These are phyloP conservation scores for Spermophilus dauricus DNA, from an alignment of 2,113 vertebrate species.

Conservation along the genomic window DNA sequence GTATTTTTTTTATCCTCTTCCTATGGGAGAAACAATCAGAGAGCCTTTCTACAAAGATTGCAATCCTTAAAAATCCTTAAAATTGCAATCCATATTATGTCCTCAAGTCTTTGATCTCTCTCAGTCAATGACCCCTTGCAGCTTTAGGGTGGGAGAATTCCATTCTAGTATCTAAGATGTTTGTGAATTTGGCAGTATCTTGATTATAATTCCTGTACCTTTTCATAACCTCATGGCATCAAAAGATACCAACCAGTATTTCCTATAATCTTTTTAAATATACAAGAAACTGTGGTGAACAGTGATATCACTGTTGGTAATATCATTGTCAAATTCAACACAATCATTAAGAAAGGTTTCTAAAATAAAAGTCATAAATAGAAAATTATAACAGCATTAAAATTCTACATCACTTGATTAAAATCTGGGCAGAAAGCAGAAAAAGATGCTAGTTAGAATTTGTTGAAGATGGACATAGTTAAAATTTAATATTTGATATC, in stretches of 20 bases:
- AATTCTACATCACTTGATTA: not conserved
- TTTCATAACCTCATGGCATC: not conserved
- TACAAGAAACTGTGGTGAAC: not conserved
- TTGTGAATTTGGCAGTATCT: not conserved
- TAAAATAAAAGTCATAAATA: conserved; percentile 19
- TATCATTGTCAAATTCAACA: conserved; percentile 27
- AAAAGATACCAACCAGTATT: not conserved
- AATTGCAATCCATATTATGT: not conserved
- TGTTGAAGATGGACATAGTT: not conserved
- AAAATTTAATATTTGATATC: not conserved
- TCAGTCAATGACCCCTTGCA: not conserved
- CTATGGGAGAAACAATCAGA: not conserved
- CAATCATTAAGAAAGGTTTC: conserved; percentile 12
- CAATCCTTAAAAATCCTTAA: not conserved
- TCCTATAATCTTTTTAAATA: conserved; percentile 4
- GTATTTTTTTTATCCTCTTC: not conserved
- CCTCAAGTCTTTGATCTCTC: not conserved
- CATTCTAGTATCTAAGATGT: not conserved
- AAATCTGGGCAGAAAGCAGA: not conserved
- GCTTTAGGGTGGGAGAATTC: not conserved
- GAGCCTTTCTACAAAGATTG: not conserved
- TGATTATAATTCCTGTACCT: not conserved
- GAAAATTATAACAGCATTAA: conserved; percentile 4
- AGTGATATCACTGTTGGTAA: not conserved
- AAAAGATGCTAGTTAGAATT: conserved; percentile 24